These are phyloP conservation scores for Drosophila jambulina DNA, from an alignment of 1,140 invertebrate species.

Conservation along the genomic window DNA sequence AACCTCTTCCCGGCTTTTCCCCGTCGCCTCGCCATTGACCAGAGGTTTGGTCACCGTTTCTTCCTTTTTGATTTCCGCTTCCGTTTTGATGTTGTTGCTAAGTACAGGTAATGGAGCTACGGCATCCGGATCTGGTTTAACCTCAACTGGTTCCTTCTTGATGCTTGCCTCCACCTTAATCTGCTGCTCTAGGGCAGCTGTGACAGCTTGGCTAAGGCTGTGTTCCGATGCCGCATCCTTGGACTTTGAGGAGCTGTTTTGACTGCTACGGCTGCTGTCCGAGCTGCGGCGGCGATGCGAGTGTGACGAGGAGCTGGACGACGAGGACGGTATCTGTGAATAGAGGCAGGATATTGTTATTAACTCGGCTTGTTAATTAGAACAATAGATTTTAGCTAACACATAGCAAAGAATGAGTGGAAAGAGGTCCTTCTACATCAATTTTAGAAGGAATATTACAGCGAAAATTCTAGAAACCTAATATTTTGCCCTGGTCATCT, in stretches of 20 bases:
- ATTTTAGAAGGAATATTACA: no score
- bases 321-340: constrained; percentile 60
- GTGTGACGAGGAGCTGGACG: constrained; percentile 68
- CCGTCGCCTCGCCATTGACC: constrained; percentile 50
- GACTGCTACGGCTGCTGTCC: constrained; percentile 74
- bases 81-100: constrained; percentile 50
- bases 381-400: no score
- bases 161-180: constrained; percentile 48
- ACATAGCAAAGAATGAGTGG: no score
- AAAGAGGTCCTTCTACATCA: no score
- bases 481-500: no score
- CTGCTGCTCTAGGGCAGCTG: constrained; percentile 36
- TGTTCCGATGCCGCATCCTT: constrained; percentile 19
- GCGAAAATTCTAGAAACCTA: no score
- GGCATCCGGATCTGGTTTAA: constrained; percentile 10
- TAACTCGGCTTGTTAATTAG: neutral
- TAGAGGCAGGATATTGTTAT: neutral
- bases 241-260: constrained; percentile 62
- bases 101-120: constrained; percentile 18
- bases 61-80: constrained; percentile 70
- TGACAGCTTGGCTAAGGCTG: constrained; percentile 36
- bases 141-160: constrained; percentile 36
- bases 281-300: constrained; percentile 74
- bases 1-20: constrained; percentile 76
- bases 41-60: constrained; percentile 26